Base-by-base conservation (phyloP, 2,888 invertebrate genomes). In the Fragum whitleyi region DNA sequence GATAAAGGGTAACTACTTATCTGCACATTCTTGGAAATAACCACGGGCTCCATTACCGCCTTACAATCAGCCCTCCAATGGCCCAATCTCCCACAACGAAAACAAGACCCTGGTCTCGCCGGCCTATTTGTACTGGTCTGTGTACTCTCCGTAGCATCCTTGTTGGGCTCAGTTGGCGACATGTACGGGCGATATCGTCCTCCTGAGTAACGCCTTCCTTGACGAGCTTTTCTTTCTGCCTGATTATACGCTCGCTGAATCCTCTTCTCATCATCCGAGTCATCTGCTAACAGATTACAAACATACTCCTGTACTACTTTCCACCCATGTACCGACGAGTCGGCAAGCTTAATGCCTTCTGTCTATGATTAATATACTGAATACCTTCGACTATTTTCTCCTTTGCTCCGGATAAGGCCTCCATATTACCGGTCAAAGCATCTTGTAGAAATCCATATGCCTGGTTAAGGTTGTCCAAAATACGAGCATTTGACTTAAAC, bases 21-120 rank as follows among this genome's bases (percentile, higher is more conserved):
- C 62, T 74, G n/a, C n/a, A 29, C 23, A 36, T 42, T 65, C 23
- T 7, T 53, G 19, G 51, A 26, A 51, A 23, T 36, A 36, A 26
- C 29, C n/a, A 55, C 26, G 19, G 16, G 6, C 6, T 36, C 1
- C 21, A 7, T 23, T n/a, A n/a, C 57, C 32, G 32, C 32, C 3
- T 23, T 14, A 53, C 77, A 81, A 19, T 77, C 75, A 14, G 26
- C 7, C 19, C 74, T 32, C 78, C 77, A 81, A 55, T 81, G n/a
- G n/a, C n/a, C n/a, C n/a, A n/a, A n/a, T 74, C 9, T 74, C 77
- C 16, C 59, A 39, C 28, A 36, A 59, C 19, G 28, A 5, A n/a
- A n/a, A n/a, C n/a, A n/a, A n/a, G n/a, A n/a, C n/a, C n/a, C n/a
- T n/a, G n/a, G n/a, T n/a, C n/a, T n/a, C n/a, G n/a, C n/a, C 53